Base-by-base conservation (phyloP, 2,888 invertebrate genomes). In the Byasa hedistus region DNA sequence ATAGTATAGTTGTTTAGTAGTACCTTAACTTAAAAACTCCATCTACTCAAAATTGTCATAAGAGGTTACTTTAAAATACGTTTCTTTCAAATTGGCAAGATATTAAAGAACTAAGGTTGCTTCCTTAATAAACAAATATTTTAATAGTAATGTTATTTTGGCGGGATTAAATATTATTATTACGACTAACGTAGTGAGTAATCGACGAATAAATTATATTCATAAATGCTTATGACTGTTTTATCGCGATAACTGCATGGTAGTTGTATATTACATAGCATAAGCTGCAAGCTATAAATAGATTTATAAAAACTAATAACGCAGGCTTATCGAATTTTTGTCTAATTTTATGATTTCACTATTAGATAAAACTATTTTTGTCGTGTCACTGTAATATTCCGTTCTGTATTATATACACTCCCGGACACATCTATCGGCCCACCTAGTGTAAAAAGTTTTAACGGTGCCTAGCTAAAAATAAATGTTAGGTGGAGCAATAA, bases 271-370 rank as follows among this genome's bases (percentile, higher is more conserved):
- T 44, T 32, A 32, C 15, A 21, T 19, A 56, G 64, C 22, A 56
- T 59, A 65, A 27, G 32, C 22, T 8, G 12, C 55, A 17, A 4
- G 32, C 59, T 19, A 59, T 48, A 60, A 51, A 56, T 15, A 60
- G 65, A 65, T 60, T 56, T 23, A 48, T 23, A 56, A 15, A 32
- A 60, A n/a, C n/a, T 51, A 65, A 60, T 60, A 60, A 56, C n/a
- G 56, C 22, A 44, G 21, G 27, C 23, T 60, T 27, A 51, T 65
- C 55, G 54, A 65, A 56, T 55, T 55, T 44, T 56, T 32, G 12
- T 3, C 27, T 22, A 57, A 39, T 59, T 22, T 21, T 21, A 22
- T 54, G 52, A 22, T 54, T 19, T 60, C n/a, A 51, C n/a, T 64
- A 27, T 19, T 21, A 22, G 55, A 65, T 60, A 65, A 56, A 15